Evolutionary conservation across 2,888 invertebrate species (phyloP).

Genomic region (Epinotia bilunana): DNA sequence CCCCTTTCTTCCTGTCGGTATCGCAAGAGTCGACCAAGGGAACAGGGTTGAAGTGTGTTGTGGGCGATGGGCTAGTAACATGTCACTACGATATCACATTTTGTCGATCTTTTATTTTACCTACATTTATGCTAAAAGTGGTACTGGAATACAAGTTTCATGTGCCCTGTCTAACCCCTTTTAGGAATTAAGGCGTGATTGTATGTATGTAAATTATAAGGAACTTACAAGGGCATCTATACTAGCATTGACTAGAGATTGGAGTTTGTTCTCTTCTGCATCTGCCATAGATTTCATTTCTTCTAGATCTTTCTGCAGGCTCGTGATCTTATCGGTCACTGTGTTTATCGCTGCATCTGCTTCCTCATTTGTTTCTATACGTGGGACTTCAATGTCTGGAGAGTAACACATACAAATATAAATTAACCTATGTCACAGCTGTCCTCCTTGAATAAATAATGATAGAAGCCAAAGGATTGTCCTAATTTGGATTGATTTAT

Average conservation of each 20-base stretch:
- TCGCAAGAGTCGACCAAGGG: no score
- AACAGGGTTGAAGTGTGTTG: no score
- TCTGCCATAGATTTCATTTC: conserved; percentile 68
- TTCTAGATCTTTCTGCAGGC: conserved; percentile 63
- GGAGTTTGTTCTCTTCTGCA: conserved; percentile 71
- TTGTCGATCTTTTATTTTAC: no score
- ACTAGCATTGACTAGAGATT: conserved; percentile 70
- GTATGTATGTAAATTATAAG: background rate
- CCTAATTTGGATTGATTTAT: background rate
- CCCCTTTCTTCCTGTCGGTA: no score
- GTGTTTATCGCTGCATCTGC: conserved; percentile 63
- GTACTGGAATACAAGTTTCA: no score
- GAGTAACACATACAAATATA: conserved; percentile 43
- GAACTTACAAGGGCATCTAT: conserved; percentile 69
- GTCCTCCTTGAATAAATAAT: background rate
- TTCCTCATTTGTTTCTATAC: conserved; percentile 66
- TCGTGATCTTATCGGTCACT: conserved; percentile 65
- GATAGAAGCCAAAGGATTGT: no score
- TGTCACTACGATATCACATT: no score
- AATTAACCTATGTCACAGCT: background rate
- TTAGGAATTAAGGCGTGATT: no score
- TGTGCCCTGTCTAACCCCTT: no score
- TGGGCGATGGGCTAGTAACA: no score
- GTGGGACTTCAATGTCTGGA: conserved; percentile 65
- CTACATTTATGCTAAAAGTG: no score